Percentiles rank a stretch among this genome's conserved stretches.
These are phyloP conservation scores for Heptranchias perlo DNA, from an alignment of 2,113 vertebrate species.

Conservation along the genomic window DNA sequence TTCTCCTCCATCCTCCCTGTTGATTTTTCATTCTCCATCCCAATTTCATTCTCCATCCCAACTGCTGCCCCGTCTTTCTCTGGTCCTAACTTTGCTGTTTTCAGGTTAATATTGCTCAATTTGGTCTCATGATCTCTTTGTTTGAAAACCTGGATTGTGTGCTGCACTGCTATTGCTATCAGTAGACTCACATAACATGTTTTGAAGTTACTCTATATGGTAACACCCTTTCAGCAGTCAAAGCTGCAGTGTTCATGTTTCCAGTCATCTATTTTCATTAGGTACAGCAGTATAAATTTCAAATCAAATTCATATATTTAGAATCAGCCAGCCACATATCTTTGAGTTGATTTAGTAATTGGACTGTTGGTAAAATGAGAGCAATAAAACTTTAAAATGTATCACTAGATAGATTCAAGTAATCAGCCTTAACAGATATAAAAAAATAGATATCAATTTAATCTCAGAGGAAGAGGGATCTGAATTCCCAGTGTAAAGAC, in stretches of 20 bases:
- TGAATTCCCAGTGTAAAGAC: neutral
- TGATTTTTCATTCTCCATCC: neutral
- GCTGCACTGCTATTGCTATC: neutral
- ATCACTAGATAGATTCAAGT: neutral
- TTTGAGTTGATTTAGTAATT: conserved; percentile 5
- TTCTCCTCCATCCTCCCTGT: neutral
- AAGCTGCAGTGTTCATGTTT: neutral
- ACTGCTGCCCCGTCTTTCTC: neutral
- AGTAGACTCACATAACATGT: neutral
- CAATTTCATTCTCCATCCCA: neutral
- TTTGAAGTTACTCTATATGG: neutral
- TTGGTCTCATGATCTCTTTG: neutral
- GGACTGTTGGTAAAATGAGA: neutral
- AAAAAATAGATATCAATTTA: neutral
- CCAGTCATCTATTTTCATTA: neutral
- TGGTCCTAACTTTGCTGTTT: neutral
- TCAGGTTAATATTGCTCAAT: neutral
- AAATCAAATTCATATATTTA: neutral
- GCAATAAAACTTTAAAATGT: conserved; percentile 5
- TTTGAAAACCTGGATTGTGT: neutral
- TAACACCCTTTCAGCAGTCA: neutral
- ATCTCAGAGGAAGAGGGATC: neutral
- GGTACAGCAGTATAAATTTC: neutral
- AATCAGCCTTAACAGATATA: neutral
- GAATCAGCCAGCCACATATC: neutral